phyloP scores from a whole-genome alignment of 2,888 invertebrate genomes.

The Harpalus rubripes region DNA sequence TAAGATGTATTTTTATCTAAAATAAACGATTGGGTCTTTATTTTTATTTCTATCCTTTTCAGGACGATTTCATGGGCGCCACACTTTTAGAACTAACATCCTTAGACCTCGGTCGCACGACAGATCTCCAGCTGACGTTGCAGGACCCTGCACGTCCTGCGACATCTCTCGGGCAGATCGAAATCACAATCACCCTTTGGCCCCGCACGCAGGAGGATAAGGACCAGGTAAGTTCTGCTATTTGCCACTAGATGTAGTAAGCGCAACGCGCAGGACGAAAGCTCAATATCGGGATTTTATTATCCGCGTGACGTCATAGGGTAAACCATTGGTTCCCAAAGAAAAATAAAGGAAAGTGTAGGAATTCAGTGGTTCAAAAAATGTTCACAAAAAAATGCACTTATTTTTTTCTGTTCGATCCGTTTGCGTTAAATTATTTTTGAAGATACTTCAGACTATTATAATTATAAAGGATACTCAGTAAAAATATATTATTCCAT shows the following conservation, averaged over 20 bases:
- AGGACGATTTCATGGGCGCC: conserved; percentile 99
- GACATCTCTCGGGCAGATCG: conserved; percentile 89
- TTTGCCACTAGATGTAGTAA: conserved; percentile 45
- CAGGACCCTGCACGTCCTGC: conserved; percentile 87
- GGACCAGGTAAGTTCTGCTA: conserved; percentile 86
- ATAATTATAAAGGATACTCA: too few relatives aligned
- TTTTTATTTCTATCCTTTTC: conserved; percentile 73
- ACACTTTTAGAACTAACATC: conserved; percentile 91
- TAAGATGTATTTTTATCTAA: too few relatives aligned
- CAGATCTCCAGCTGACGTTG: conserved; percentile 89
- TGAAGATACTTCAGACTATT: too few relatives aligned
- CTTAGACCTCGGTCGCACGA: conserved; percentile 87
- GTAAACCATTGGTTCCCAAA: too few relatives aligned
- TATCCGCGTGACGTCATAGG: conserved; percentile 9
- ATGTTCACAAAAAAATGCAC: too few relatives aligned
- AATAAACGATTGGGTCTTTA: too few relatives aligned
- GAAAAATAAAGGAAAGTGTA: too few relatives aligned
- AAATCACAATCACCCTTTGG: conserved; percentile 90
- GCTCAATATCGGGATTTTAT: conserved; percentile 10
- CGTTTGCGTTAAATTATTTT: too few relatives aligned
- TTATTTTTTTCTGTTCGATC: too few relatives aligned
- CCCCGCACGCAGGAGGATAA: conserved; percentile 97
- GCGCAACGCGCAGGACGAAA: conserved; percentile 10
- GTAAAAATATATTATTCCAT: too few relatives aligned
- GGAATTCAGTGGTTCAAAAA: too few relatives aligned